These are phyloP conservation scores for Blastobasis adustella DNA, from an alignment of 2,888 invertebrate species.

Conservation along the genomic window DNA sequence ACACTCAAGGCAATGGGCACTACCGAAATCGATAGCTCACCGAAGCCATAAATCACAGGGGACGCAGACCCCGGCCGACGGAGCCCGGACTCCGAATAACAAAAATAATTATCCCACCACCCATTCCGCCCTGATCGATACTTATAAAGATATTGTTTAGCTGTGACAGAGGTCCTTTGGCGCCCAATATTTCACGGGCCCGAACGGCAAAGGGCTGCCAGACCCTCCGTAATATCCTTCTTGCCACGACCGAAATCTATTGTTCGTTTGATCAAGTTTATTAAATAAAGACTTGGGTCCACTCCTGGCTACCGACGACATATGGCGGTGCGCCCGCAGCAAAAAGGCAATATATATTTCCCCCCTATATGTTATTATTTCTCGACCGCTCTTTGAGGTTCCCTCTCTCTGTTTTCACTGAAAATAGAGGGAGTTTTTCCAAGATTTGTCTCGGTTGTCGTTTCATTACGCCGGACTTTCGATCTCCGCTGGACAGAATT, in stretches of 20 bases:
- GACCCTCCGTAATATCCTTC: constrained; percentile 8
- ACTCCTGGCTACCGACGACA: constrained; percentile 23
- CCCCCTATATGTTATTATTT: constrained; percentile 2
- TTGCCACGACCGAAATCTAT: constrained; percentile 42
- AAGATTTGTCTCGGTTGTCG: neutral
- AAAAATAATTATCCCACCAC: neutral
- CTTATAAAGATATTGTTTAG: constrained; percentile 9
- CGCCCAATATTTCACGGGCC: constrained; percentile 20
- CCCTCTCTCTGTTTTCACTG: neutral
- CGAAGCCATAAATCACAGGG: no score
- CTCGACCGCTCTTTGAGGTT: neutral
- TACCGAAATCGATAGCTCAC: no score
- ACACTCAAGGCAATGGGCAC: no score
- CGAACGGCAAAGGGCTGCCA: constrained; percentile 3
- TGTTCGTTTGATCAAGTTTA: constrained; percentile 53
- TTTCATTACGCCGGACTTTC: neutral
- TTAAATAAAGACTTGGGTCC: constrained; percentile 21
- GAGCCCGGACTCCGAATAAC: neutral
- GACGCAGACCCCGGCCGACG: no score
- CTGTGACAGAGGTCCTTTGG: constrained; percentile 17
- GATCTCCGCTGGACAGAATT: no score
- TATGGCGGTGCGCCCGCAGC: constrained; percentile 23
- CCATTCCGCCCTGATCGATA: constrained; percentile 1
- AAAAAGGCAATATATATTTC: constrained; percentile 8
- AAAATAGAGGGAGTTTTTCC: constrained; percentile 1